Percentiles rank a stretch among this genome's conserved stretches.
phyloP scores from a whole-genome alignment of 2,113 vertebrate species.

The Phyllopteryx taeniolatus region DNA sequence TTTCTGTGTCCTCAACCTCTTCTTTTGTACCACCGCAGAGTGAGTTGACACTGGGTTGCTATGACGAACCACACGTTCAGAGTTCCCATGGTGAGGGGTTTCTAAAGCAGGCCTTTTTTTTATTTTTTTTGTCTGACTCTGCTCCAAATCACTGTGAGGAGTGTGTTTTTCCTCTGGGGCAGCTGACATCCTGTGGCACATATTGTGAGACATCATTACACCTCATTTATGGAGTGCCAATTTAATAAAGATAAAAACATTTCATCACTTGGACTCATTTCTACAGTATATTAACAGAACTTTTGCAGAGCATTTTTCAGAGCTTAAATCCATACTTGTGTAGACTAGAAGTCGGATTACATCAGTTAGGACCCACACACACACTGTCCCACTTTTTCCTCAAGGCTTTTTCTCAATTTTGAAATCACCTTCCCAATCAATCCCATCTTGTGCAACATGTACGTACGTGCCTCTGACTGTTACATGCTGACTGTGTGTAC shows the following conservation, averaged over 20 bases:
- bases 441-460: slow-evolving; percentile 29
- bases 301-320: background rate
- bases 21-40: slow-evolving; percentile 7
- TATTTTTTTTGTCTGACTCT: slow-evolving; percentile 15
- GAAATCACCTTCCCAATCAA: slow-evolving; percentile 16
- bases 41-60: slow-evolving; percentile 7
- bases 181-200: slow-evolving; percentile 17
- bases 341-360: background rate
- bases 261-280: background rate
- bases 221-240: background rate
- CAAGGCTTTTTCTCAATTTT: slow-evolving; percentile 30
- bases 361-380: slow-evolving; percentile 5
- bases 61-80: slow-evolving; percentile 1
- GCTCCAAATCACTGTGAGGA: slow-evolving; percentile 1
- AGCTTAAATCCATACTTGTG: background rate
- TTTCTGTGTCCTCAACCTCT: background rate
- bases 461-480: background rate
- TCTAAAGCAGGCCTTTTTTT: slow-evolving; percentile 5
- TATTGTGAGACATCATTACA: background rate
- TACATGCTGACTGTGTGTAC: slow-evolving; percentile 1
- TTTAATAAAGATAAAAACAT: background rate
- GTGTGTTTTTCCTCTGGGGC: slow-evolving; percentile 28
- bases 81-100: slow-evolving; percentile 32
- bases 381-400: slow-evolving; percentile 36
- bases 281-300: background rate